phyloP scores from a whole-genome alignment of 2,888 invertebrate genomes.

The Hypomecis atomaria region DNA sequence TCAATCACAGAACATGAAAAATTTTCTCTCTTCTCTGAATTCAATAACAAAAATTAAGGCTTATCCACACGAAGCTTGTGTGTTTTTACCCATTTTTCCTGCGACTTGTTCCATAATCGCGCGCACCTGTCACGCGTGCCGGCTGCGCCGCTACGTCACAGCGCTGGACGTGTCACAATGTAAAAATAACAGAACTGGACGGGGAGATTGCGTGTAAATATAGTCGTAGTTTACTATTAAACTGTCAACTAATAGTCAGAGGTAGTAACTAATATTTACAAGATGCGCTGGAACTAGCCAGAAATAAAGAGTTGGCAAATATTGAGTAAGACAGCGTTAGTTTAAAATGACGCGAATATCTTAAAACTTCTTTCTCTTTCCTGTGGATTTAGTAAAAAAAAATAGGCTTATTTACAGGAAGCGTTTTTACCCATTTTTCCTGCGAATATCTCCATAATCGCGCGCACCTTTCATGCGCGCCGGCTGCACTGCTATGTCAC shows the following conservation, averaged over 20 bases:
- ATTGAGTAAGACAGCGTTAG: too few relatives aligned
- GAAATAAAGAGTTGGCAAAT: too few relatives aligned
- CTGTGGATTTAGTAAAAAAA: too few relatives aligned
- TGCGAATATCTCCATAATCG: slow-evolving; percentile 51
- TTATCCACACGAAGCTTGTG: slow-evolving; percentile 45
- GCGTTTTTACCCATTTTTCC: slow-evolving; percentile 42
- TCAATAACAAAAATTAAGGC: too few relatives aligned
- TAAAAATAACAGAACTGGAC: slow-evolving; percentile 14
- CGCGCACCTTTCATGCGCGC: slow-evolving; percentile 54
- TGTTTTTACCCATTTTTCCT: slow-evolving; percentile 43
- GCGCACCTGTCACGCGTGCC: slow-evolving; percentile 54
- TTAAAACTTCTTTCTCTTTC: too few relatives aligned
- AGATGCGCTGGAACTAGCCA: too few relatives aligned
- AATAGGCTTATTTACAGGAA: slow-evolving; percentile 44
- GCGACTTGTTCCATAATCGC: slow-evolving; percentile 51
- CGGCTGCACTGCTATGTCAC: slow-evolving; percentile 46
- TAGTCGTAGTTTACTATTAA: background rate
- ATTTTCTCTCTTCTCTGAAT: too few relatives aligned
- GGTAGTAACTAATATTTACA: too few relatives aligned
- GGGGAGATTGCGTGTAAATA: background rate
- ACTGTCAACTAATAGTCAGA: too few relatives aligned
- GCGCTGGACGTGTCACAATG: slow-evolving; percentile 13
- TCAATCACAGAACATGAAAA: too few relatives aligned
- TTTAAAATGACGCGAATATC: too few relatives aligned
- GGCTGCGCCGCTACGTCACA: slow-evolving; percentile 46